Percentiles rank a stretch among this genome's conserved stretches.
Conservation (phyloP, 2,888 invertebrate genomes). For the Meiosimyza platycephala region DNA sequence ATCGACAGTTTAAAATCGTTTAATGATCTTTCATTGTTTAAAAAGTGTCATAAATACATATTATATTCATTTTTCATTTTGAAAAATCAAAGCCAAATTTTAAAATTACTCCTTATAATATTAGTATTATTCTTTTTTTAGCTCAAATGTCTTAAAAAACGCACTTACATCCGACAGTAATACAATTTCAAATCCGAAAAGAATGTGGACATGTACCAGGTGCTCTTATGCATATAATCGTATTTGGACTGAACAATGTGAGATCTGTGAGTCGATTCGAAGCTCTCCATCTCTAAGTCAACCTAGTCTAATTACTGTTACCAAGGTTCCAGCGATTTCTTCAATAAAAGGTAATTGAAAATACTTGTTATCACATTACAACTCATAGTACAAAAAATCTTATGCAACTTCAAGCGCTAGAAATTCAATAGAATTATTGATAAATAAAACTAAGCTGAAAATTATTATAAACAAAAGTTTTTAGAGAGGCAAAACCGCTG, state of each 20-base stretch:
- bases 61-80: no score
- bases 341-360: constrained; percentile 20
- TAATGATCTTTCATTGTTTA: no score
- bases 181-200: constrained; percentile 58
- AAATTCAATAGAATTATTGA: no score
- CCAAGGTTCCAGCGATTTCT: constrained; percentile 61
- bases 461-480: no score
- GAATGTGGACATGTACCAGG: constrained; percentile 89
- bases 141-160: constrained; percentile 45
- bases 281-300: constrained; percentile 74
- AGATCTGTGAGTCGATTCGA: constrained; percentile 80
- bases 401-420: no score
- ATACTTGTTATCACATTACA: not conserved
- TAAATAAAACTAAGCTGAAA: no score
- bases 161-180: constrained; percentile 60
- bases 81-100: constrained; percentile 20
- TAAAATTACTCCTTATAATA: constrained; percentile 32
- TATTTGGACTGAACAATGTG: constrained; percentile 82
- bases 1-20: no score
- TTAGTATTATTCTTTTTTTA: constrained; percentile 34
- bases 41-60: no score
- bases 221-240: constrained; percentile 92
- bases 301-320: constrained; percentile 78
- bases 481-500: no score
- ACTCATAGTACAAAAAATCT: no score